These are phyloP conservation scores for Holothuria glaberrima DNA, from an alignment of 35 echinoderm and acorn worm genomes.

Conservation along the genomic window DNA sequence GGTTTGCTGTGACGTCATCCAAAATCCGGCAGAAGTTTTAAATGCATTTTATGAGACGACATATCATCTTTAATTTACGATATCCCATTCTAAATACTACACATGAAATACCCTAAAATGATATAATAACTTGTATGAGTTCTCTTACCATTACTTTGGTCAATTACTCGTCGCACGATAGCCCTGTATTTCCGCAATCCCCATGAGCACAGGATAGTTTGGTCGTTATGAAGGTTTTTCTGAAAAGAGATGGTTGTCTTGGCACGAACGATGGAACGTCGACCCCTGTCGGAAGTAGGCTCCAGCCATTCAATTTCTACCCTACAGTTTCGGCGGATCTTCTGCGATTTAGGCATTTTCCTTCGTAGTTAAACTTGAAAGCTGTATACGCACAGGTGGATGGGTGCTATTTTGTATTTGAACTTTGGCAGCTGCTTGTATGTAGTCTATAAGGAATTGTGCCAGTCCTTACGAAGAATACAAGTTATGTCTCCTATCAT, in stretches of 20 bases:
- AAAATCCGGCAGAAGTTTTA: no score
- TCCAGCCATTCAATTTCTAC: conserved; percentile 34
- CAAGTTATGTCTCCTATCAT: not conserved
- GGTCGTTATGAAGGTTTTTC: no score
- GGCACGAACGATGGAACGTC: conserved; percentile 8
- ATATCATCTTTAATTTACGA: no score
- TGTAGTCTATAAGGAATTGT: not conserved
- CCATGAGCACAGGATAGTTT: conserved; percentile 22
- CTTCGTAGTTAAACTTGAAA: not conserved
- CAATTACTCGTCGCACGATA: not conserved
- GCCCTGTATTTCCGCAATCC: conserved; percentile 18
- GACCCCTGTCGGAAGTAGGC: conserved; percentile 22
- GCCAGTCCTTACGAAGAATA: not conserved
- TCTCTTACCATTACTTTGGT: not conserved
- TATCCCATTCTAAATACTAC: no score
- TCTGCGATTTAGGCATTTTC: conserved; percentile 31
- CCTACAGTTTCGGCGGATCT: not conserved
- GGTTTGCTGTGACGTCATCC: no score
- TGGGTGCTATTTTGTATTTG: not conserved
- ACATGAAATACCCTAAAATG: no score
- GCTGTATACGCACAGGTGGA: not conserved
- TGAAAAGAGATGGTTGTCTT: conserved; percentile 17
- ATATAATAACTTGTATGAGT: no score
- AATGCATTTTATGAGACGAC: no score
- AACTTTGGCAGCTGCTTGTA: not conserved